These are phyloP conservation scores for Synergus laeviventris DNA, from an alignment of 2,888 invertebrate genomes.

Conservation along the genomic window DNA sequence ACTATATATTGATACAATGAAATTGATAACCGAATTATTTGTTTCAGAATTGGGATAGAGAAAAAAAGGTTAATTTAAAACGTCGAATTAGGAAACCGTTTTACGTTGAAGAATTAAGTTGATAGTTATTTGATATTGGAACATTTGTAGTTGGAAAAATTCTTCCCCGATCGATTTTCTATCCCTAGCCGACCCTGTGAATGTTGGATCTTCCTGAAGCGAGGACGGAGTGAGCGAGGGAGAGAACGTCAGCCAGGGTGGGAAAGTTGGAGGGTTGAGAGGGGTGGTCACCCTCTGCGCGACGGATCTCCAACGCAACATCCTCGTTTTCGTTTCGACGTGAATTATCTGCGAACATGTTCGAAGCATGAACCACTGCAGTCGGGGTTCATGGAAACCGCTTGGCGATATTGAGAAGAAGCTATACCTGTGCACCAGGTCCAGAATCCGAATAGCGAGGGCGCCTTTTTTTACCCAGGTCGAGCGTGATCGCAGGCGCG, in stretches of 20 bases:
- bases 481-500: slow-evolving; percentile 38
- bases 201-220: slow-evolving; percentile 32
- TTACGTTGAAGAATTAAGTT: background rate
- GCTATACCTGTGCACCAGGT: slow-evolving; percentile 36
- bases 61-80: too few species aligned
- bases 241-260: slow-evolving; percentile 45
- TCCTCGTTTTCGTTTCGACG: slow-evolving; percentile 33
- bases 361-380: slow-evolving; percentile 23
- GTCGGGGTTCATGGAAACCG: slow-evolving; percentile 28
- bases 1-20: too few species aligned
- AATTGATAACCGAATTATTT: too few species aligned
- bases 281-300: slow-evolving; percentile 36
- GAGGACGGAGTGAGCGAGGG: slow-evolving; percentile 41
- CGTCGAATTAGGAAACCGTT: too few species aligned
- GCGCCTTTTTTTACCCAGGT: slow-evolving; percentile 38
- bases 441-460: slow-evolving; percentile 4
- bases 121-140: background rate
- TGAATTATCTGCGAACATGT: slow-evolving; percentile 25
- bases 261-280: slow-evolving; percentile 27
- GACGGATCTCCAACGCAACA: slow-evolving; percentile 37
- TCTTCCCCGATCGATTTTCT: background rate
- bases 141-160: background rate
- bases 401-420: slow-evolving; percentile 33
- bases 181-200: background rate
- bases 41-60: too few species aligned